Conservation (phyloP, 2,888 invertebrate species). For the Palloptera scutellata region DNA sequence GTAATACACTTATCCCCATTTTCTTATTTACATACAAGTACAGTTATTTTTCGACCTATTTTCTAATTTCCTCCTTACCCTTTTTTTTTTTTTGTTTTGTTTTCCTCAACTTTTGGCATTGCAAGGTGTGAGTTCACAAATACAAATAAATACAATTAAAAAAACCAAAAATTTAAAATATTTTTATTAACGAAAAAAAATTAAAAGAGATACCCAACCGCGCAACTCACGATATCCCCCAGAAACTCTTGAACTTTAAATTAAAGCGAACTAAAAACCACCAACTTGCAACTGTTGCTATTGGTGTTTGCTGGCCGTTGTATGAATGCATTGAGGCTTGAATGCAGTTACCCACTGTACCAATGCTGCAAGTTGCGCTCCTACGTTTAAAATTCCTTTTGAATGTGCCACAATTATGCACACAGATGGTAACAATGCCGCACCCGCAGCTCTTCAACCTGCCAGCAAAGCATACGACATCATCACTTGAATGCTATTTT, state of each 20-base stretch:
- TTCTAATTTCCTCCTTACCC: slow-evolving; percentile 16
- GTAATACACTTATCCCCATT: background rate
- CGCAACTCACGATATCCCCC: slow-evolving; percentile 33
- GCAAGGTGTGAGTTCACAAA: slow-evolving; percentile 16
- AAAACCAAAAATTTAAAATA: background rate
- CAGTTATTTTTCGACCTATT: slow-evolving; percentile 3
- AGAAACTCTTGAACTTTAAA: slow-evolving; percentile 42
- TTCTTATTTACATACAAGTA: background rate
- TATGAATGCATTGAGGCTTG: background rate
- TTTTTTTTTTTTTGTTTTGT: background rate
- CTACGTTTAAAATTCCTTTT: slow-evolving; percentile 4
- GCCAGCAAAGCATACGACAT: background rate
- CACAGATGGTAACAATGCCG: background rate
- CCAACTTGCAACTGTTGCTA: slow-evolving; percentile 10
- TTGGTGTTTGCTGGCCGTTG: background rate
- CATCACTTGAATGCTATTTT: slow-evolving; percentile 17
- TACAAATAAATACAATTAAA: background rate
- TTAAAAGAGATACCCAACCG: slow-evolving; percentile 19
- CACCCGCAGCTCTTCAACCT: background rate
- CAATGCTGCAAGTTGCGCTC: slow-evolving; percentile 2
- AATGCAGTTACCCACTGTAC: background rate
- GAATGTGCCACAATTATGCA: background rate
- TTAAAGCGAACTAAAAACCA: slow-evolving; percentile 32
- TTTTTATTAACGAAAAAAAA: slow-evolving; percentile 1
- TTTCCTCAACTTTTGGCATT: slow-evolving; percentile 27